Base-by-base conservation (phyloP, 1,140 invertebrate species). In the Lutraria rhynchaena region DNA sequence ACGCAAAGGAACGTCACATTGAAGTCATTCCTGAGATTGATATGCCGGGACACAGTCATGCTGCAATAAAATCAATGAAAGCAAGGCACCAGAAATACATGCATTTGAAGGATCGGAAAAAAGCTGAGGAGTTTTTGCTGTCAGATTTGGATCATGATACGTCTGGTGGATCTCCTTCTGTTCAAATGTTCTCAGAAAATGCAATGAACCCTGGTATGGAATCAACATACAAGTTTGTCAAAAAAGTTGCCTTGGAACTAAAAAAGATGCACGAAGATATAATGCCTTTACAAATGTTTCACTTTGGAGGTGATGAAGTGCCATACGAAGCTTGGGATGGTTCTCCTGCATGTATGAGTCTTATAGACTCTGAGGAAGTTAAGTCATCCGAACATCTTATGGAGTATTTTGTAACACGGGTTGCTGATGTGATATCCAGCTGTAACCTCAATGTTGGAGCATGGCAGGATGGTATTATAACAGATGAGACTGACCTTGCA, bases 21-120 rank as follows among this genome's bases (percentile, higher is more conserved):
- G 87, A 90, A 35, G 88, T 91, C 1, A 89, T 92, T 69, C 91
- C 91, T 22, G 91, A 92, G 61, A 89, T 92, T 74, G 91, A 92
- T 77, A 88, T 92, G 87, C 91, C 91, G 11, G 90, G 91, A 33
- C 91, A 92, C 58, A 89, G 87, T 69, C 88, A 89, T 84, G 91
- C 91, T 53, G 89, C 91, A 17, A 86, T 92, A 33, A 84, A 82
- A 73, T 84, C 89, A 29, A 91, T 91, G 89, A 85, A 88, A 81
- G 86, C 86, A 1, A 63, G 88, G 24, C 76, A 89, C 58, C 73
- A 83, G 29, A 61, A 83, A 51, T 81, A 77, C 19, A 86, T 83
- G 35, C 77, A 75, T 13, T 60, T 33, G 13, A 83, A 83, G 35
- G 75, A 88, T 22, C 61, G 57, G n/a, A 44, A 80, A 41, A 87